Evolutionary conservation across 2,888 invertebrate genomes (phyloP), one percentile per base, ranked within the genome.

Genomic region (Nymphalis c-album): DNA sequence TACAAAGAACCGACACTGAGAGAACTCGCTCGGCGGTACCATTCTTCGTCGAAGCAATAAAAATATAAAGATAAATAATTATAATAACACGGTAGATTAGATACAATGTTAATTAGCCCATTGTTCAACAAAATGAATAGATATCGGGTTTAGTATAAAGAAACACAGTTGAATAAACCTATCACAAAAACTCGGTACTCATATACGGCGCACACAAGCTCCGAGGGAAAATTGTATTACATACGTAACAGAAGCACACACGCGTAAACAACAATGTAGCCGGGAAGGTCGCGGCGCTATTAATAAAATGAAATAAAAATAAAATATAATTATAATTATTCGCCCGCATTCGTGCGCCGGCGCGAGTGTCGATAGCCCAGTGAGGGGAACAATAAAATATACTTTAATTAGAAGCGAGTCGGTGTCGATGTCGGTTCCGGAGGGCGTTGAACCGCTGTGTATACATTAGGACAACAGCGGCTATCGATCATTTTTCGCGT

Each of bases 331-430:
- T 88, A 90, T 85, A 90, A 90, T 89, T 86, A 90, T 91, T 91
- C 88, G 86, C 89, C 88, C 90, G 90, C 90, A 89, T 91, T 87
- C 87, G 86, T 89, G 87, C 80, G 81, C 78, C 80, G 83, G 84
- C 83, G 81, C 83, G 85, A 59, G 69, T 63, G 63, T 70, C 69
- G 66, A 66, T 67, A 63, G 71, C 71, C 51, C 84, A 85, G 85
- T 83, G 85, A 81, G 86, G 88, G 87, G 86, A 86, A 89, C 91
- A 91, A 91, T 91, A 91, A 91, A 90, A 90, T 90, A 90, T 90
- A 91, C 85, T 90, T 89, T 90, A 91, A 91, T 91, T 91, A 90
- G 87, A 80, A 79, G 78, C 80, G 78, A 77, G 78, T 75, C 73
- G 76, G 75, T 72, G 75, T 75, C 76, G 74, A 17, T 61, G 65